Conservation (phyloP, 2,113 vertebrate species). For the Ahaetulla prasina region DNA sequence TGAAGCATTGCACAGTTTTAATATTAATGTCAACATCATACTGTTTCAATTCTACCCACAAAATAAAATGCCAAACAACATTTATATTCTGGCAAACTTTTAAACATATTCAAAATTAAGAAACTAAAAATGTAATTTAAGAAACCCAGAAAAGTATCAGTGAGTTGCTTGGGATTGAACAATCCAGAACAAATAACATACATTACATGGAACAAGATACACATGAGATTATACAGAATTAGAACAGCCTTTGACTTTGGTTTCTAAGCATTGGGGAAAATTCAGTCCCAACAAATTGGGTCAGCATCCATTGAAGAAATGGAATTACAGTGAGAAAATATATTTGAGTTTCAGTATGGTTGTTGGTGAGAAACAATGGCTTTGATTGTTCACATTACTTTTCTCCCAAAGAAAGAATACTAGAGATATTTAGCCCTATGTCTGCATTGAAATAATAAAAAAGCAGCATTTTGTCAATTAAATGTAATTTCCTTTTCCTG, state of each 20-base stretch:
- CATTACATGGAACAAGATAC: neutral
- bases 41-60: neutral
- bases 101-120: neutral
- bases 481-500: conserved; percentile 8
- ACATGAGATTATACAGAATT: neutral
- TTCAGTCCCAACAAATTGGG: neutral
- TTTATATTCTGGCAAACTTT: neutral
- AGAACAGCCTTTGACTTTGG: neutral
- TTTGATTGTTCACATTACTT: neutral
- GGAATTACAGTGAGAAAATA: neutral
- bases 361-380: neutral
- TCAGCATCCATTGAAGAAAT: neutral
- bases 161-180: neutral
- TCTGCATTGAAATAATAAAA: conserved; percentile 17
- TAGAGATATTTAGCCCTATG: neutral
- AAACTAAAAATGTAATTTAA: neutral
- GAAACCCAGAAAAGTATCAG: neutral
- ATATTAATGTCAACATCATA: neutral
- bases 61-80: neutral
- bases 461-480: conserved; percentile 7
- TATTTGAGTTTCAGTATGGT: neutral
- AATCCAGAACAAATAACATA: neutral
- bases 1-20: neutral
- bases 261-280: neutral
- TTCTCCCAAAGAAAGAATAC: neutral